A percentile compares a stretch with the other conserved stretches of the same genome.
phyloP scores from a whole-genome alignment of 2,113 vertebrate genomes.

The Brienomyrus longianalis region DNA sequence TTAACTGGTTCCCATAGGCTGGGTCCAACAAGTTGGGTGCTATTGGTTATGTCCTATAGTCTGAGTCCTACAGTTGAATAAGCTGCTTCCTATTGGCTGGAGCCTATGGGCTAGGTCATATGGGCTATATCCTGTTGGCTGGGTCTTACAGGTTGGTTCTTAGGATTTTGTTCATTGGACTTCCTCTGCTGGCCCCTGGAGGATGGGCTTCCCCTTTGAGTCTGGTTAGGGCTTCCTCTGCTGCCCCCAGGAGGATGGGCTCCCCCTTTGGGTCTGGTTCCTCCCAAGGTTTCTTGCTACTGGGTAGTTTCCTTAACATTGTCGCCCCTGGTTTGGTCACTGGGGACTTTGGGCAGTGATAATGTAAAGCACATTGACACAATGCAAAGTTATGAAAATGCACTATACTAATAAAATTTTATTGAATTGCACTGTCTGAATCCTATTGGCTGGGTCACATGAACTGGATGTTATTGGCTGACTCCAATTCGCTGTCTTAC shows the following conservation, averaged over 20 bases:
- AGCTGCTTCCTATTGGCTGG: neutral
- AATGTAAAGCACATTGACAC: neutral
- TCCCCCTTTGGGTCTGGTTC: neutral
- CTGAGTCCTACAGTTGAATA: neutral
- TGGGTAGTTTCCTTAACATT: neutral
- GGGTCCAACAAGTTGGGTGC: neutral
- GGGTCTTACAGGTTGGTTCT: neutral
- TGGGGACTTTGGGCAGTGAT: neutral
- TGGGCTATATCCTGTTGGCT: neutral
- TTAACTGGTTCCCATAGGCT: neutral
- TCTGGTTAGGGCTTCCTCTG: neutral
- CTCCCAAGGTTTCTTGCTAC: neutral
- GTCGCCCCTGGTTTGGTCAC: neutral
- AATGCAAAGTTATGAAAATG: neutral
- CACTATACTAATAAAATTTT: neutral
- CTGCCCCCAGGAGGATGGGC: too few species aligned
- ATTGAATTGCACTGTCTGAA: neutral
- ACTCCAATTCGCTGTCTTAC: neutral
- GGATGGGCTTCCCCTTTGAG: neutral
- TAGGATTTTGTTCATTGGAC: neutral
- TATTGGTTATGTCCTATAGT: neutral
- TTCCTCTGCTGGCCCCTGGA: neutral
- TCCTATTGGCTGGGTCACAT: neutral
- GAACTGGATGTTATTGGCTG: neutral
- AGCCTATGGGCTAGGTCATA: neutral